Evolutionary conservation across 2,888 invertebrate species (phyloP), one percentile per base, ranked within the genome.

Genomic region (Agrochola macilenta): DNA sequence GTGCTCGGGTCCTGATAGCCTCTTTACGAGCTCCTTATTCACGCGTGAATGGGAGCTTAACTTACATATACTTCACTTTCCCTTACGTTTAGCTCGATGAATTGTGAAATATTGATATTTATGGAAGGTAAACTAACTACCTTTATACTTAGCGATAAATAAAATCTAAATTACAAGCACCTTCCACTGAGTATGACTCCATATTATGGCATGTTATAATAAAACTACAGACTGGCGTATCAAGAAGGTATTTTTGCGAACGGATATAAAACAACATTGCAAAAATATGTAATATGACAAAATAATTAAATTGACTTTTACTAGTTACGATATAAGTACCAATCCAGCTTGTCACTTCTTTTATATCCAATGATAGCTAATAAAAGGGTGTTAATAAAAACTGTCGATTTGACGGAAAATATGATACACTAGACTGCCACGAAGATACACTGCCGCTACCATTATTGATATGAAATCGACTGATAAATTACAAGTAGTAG

Each of bases 391-490:
- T n/a, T 12, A 20, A 46, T 1, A 30, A 57, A 78, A 66, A n/a
- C 46, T 26, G 17, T 4, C 43, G 4, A 80, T 39, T 63, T 39
- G 26, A 57, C 46, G 35, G 12, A 23, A 63, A 23, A n/a, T 39
- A 23, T 46, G 26, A 20, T 68, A 49, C 23, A n/a, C 14, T 52
- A 23, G 52, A 72, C 30, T 66, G 69, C 39, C 30, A 4, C 46
- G 60, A 17, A 49, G 26, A 49, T 57, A 74, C 69, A 74, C 66
- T 49, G 83, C 5, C 49, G 30, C 49, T 65, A 73, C 35, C 69
- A 60, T 72, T 84, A 74, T 83, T 74, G 58, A 68, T 39, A 74
- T 66, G 69, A 75, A 80, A 79, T 80, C 54, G 63, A 75, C 54
- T 84, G 61, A 72, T 61, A 84, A 79, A 84, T 79, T 66, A 74